Evolutionary conservation across 2,888 invertebrate genomes (phyloP), one percentile per base, ranked within the genome.

Genomic region (Dugesia japonica): DNA sequence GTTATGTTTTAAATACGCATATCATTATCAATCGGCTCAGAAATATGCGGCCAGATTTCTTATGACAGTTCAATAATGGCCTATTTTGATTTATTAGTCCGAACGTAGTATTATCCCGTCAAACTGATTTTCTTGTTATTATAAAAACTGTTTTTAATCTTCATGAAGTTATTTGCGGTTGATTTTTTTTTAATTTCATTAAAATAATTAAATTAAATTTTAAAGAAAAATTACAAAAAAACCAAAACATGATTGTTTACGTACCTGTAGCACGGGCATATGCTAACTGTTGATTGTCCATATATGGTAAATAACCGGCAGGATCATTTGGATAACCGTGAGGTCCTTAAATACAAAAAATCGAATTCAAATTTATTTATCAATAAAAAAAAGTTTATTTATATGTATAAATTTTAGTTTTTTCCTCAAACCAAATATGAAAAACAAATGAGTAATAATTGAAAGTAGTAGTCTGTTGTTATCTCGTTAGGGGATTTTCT

Each of bases 251-350:
- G n/a, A n/a, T n/a, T n/a, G n/a, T n/a, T n/a, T 56, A 71, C 9
- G 26, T 28, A 75, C 42, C 75, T 42, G 75, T 56, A 20, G 75
- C 75, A 7, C 75, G 42, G 23, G 42, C 75, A 26, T 75, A 75
- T 28, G 75, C 75, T 26, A 75, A 28, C 56, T 75, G 75, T 28
- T 75, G 75, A 75, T 75, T 75, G 56, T 75, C 75, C 42, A 75
- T 75, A 28, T 75, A 75, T 4, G 75, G 75, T 56, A 75, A 56
- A 56, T 56, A 75, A 28, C 42, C 75, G 15, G 75, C 42, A 23
- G 42, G 42, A 71, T 75, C 75, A n/a, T 56, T 56, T 23, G 75
- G 75, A 28, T 75, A 75, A 7, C 75, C 75, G 28, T 75, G 75
- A 13, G 75, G 75, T 17, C 75, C 75, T 75, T 4, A n/a, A 42